phyloP scores from a whole-genome alignment of 2,888 invertebrate species.

The Teleiodes luculella region DNA sequence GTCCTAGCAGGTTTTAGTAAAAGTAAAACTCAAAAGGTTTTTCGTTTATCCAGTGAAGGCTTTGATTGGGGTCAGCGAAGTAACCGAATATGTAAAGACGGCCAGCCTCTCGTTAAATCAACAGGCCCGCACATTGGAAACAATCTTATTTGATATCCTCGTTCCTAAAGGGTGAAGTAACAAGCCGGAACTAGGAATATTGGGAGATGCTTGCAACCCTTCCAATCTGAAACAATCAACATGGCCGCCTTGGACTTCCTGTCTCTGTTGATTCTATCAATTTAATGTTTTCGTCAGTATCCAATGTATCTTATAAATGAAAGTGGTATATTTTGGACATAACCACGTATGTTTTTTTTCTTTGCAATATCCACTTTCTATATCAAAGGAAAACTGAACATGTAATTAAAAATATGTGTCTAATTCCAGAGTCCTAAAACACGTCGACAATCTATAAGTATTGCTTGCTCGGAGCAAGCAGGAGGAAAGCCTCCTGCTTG shows the following conservation, averaged over 20 bases:
- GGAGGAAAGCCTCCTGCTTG: too few relatives aligned
- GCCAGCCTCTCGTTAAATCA: slow-evolving; percentile 30
- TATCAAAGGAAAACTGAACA: too few relatives aligned
- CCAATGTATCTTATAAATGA: too few relatives aligned
- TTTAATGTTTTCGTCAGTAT: too few relatives aligned
- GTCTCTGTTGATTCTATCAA: background rate
- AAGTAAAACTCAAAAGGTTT: background rate
- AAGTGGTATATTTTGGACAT: too few relatives aligned
- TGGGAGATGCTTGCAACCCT: slow-evolving; percentile 33
- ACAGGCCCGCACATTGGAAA: slow-evolving; percentile 36
- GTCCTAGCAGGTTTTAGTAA: background rate
- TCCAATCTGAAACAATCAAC: slow-evolving; percentile 45
- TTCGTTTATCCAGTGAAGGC: background rate
- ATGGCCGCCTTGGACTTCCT: background rate
- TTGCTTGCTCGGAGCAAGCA: too few relatives aligned
- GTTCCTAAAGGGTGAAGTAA: slow-evolving; percentile 39
- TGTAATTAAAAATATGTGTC: too few relatives aligned
- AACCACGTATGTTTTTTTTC: too few relatives aligned
- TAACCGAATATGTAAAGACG: slow-evolving; percentile 16
- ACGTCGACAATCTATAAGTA: too few relatives aligned
- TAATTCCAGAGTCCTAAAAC: too few relatives aligned
- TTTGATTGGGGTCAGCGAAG: slow-evolving; percentile 2
- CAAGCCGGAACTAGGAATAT: slow-evolving; percentile 22
- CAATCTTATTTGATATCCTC: slow-evolving; percentile 58
- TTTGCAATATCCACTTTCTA: too few relatives aligned